Evolutionary conservation across 2,113 vertebrate species (phyloP).

Genomic region (Mirounga angustirostris): DNA sequence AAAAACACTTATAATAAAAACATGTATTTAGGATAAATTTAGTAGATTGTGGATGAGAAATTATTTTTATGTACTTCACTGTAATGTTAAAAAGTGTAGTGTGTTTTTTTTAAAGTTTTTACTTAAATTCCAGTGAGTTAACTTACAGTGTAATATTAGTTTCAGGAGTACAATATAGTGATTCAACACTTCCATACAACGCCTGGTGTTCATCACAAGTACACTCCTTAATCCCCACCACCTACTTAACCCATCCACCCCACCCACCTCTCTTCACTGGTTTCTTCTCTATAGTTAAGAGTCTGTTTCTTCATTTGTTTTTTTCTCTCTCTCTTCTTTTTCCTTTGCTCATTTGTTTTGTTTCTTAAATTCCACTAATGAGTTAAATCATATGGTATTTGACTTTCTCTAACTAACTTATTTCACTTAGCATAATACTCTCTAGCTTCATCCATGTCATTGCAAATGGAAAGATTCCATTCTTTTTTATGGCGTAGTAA

Average conservation of each 20-base stretch:
- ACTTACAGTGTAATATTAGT: background rate
- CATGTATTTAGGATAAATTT: background rate
- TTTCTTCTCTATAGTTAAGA: background rate
- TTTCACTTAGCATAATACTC: no score
- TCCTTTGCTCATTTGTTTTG: no score
- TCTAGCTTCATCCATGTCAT: no score
- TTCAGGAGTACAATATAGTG: background rate
- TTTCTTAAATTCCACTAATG: no score
- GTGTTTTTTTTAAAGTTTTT: background rate
- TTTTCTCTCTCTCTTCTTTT: no score
- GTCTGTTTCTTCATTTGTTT: no score
- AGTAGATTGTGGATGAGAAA: background rate
- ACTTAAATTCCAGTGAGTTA: background rate
- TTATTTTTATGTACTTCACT: slow-evolving; percentile 18
- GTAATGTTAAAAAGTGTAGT: background rate
- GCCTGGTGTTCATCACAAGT: background rate
- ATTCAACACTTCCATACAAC: background rate
- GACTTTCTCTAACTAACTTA: no score
- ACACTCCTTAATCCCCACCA: background rate
- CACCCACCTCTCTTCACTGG: background rate
- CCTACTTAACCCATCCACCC: background rate
- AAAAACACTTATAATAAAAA: background rate
- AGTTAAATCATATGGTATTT: no score
- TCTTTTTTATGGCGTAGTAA: no score
- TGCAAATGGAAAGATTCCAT: no score